These are phyloP conservation scores for Heliconius ismenius DNA, from an alignment of 2,888 invertebrate genomes.

Conservation along the genomic window DNA sequence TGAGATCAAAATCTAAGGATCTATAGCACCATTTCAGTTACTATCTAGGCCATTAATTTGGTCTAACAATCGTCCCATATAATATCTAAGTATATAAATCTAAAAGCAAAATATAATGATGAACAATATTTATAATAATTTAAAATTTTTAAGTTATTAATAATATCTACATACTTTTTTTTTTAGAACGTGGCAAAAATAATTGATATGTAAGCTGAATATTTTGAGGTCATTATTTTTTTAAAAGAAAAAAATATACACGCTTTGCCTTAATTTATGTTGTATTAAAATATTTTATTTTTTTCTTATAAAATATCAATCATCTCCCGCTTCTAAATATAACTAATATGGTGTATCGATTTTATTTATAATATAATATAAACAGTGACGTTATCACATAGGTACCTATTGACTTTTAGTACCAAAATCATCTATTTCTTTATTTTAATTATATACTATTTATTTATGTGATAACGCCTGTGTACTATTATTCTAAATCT, in stretches of 20 bases:
- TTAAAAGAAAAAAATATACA: not conserved
- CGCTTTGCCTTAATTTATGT: not conserved
- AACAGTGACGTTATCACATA: not conserved
- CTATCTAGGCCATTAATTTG: constrained; percentile 78
- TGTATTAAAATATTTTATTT: constrained; percentile 1
- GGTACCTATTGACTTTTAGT: not conserved
- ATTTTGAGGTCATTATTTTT: not conserved
- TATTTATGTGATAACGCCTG: not conserved
- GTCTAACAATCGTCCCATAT: constrained; percentile 58
- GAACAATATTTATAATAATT: constrained; percentile 5
- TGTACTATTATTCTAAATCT: not conserved
- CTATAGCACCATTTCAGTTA: constrained; percentile 81
- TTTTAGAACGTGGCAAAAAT: not conserved
- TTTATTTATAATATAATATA: not conserved
- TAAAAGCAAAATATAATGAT: constrained; percentile 26
- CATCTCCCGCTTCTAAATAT: not conserved
- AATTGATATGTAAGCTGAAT: constrained; percentile 3
- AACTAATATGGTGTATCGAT: constrained; percentile 5
- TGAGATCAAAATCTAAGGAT: constrained; percentile 78
- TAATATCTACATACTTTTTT: not conserved
- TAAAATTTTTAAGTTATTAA: not conserved
- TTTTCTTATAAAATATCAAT: constrained; percentile 10
- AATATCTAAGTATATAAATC: constrained; percentile 27
- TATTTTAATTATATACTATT: not conserved
- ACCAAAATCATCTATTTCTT: not conserved